phyloP scores from a whole-genome alignment of 2,113 vertebrate genomes.

The Nothoprocta pentlandii region DNA sequence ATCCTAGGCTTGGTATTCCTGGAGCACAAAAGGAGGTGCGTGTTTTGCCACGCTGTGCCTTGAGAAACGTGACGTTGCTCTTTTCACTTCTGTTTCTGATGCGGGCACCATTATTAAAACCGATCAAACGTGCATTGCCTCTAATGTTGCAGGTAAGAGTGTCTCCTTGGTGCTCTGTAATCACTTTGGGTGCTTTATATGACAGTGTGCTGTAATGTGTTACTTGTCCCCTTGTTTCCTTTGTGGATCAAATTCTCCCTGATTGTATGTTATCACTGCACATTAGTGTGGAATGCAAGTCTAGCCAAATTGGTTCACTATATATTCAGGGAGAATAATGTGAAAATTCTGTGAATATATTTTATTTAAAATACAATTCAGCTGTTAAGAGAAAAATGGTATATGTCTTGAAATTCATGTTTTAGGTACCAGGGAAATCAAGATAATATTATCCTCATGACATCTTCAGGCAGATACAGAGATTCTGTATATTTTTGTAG shows the following conservation, averaged over 20 bases:
- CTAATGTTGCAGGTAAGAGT: background rate
- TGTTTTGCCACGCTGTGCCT: background rate
- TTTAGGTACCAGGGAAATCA: background rate
- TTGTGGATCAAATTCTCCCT: background rate
- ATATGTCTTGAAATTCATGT: background rate
- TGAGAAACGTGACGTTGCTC: background rate
- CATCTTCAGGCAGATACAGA: background rate
- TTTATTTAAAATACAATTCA: background rate
- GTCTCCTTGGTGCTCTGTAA: rapidly evolving
- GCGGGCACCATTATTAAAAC: background rate
- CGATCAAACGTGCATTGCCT: background rate
- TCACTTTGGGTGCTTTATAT: background rate
- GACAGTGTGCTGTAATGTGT: rapidly evolving
- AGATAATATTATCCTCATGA: background rate
- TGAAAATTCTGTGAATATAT: background rate
- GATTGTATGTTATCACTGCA: background rate
- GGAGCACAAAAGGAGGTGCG: background rate
- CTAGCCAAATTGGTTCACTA: rapidly evolving
- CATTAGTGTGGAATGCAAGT: rapidly evolving
- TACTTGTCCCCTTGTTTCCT: background rate
- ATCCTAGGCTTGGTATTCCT: background rate
- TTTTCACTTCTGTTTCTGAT: background rate
- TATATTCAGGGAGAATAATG: background rate
- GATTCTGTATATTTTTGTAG: background rate
- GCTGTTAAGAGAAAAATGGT: background rate